Conservation (phyloP, 2,888 invertebrate genomes). For the Netelia fuscicornis region DNA sequence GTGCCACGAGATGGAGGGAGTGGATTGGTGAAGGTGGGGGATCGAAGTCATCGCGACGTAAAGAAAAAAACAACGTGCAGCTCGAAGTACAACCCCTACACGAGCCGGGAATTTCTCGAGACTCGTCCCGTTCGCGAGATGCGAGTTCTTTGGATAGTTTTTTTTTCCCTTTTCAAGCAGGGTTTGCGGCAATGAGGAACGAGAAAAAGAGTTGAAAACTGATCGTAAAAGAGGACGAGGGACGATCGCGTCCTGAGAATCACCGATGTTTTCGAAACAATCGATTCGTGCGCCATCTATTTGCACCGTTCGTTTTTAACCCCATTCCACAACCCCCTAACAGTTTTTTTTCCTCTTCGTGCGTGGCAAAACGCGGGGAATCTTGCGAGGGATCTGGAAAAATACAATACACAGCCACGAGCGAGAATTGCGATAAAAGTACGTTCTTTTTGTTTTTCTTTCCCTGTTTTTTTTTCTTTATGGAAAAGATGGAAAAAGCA, state of each 20-base stretch:
- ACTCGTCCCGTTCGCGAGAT: not conserved
- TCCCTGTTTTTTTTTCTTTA: no score
- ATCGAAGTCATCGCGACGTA: slow-evolving; percentile 24
- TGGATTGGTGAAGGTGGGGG: not conserved
- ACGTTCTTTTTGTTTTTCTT: not conserved
- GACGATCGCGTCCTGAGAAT: slow-evolving; percentile 48
- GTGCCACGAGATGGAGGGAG: slow-evolving; percentile 3
- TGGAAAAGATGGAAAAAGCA: slow-evolving; percentile 20
- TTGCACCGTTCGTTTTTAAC: slow-evolving; percentile 20
- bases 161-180: not conserved
- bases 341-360: slow-evolving; percentile 2
- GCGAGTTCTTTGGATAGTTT: slow-evolving; percentile 12
- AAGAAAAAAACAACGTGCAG: not conserved
- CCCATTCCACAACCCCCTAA: not conserved
- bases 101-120: slow-evolving; percentile 9
- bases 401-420: slow-evolving; percentile 28
- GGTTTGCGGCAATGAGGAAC: slow-evolving; percentile 4
- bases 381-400: slow-evolving; percentile 18
- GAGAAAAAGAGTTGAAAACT: slow-evolving; percentile 4
- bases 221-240: not conserved
- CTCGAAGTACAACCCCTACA: not conserved
- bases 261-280: slow-evolving; percentile 27
- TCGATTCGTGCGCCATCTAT: slow-evolving; percentile 19
- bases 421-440: not conserved
- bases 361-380: slow-evolving; percentile 11